These are phyloP conservation scores for Erpornis zantholeuca DNA, from an alignment of 2,113 vertebrate species.

Conservation along the genomic window DNA sequence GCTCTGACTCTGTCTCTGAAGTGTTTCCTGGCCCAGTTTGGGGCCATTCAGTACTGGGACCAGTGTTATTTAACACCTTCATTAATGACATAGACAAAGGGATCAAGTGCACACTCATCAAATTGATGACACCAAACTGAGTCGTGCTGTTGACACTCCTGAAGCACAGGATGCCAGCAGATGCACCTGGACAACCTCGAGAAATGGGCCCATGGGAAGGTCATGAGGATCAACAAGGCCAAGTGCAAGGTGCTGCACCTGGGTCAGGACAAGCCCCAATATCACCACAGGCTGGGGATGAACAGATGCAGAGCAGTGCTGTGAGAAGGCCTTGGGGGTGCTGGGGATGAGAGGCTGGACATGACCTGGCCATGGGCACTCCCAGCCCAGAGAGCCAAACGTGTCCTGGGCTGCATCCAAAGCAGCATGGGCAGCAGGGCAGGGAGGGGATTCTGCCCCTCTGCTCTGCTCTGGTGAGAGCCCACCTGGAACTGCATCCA, in stretches of 20 bases:
- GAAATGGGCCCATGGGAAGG: accelerated
- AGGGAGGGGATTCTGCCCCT: neutral
- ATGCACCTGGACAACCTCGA: neutral
- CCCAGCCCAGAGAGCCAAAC: too few species aligned
- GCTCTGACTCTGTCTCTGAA: too few species aligned
- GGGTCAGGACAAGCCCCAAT: neutral
- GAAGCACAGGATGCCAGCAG: neutral
- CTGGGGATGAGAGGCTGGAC: neutral
- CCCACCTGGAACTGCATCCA: neutral
- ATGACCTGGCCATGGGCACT: neutral
- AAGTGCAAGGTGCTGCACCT: neutral
- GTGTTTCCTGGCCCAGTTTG: too few species aligned
- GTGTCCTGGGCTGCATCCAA: too few species aligned
- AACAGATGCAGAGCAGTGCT: neutral
- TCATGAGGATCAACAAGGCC: neutral
- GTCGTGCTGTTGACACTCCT: neutral
- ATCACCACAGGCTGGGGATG: neutral
- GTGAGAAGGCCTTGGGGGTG: neutral
- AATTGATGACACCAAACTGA: neutral
- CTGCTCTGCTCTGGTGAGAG: neutral
- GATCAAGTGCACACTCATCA: accelerated
- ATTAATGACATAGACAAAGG: neutral
- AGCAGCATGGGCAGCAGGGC: too few species aligned
- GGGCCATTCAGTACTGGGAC: too few species aligned
- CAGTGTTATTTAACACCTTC: neutral